A percentile compares a stretch with the other conserved stretches of the same genome.
These are phyloP conservation scores for Drosophila sechellia DNA, from an alignment of 1,140 invertebrate species.

Conservation along the genomic window DNA sequence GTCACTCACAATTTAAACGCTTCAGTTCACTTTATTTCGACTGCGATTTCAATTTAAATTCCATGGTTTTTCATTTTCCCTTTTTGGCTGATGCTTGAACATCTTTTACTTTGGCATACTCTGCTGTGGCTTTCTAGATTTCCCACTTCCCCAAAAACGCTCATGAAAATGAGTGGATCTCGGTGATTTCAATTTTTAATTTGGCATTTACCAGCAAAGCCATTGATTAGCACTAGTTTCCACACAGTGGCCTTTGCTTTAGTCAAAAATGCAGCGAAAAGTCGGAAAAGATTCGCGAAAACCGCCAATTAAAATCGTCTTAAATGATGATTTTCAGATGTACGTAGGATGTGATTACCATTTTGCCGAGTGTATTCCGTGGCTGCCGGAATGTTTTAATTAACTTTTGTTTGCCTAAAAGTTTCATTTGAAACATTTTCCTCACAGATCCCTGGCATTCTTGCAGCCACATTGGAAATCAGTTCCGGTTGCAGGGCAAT, in stretches of 20 bases:
- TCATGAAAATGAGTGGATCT: constrained; percentile 65
- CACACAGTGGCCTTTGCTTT: constrained; percentile 2
- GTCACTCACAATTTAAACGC: constrained; percentile 63
- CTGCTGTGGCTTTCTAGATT: constrained; percentile 35
- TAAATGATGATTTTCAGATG: constrained; percentile 1
- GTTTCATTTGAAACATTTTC: constrained; percentile 53
- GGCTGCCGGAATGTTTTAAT: constrained; percentile 65
- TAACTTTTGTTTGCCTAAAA: constrained; percentile 74
- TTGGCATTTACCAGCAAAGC: constrained; percentile 45
- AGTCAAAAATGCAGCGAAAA: constrained; percentile 55
- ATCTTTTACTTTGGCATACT: constrained; percentile 56
- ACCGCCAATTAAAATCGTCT: constrained; percentile 3
- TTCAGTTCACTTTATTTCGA: constrained; percentile 82
- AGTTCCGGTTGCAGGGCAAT: constrained; percentile 1
- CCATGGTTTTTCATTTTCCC: constrained; percentile 62
- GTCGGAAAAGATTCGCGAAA: constrained; percentile 7
- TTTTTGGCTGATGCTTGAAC: constrained; percentile 32
- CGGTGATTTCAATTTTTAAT: constrained; percentile 77
- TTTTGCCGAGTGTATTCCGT: constrained; percentile 9
- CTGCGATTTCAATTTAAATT: constrained; percentile 83
- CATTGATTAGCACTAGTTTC: constrained; percentile 25
- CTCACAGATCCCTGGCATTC: too few relatives aligned
- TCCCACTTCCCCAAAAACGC: constrained; percentile 18
- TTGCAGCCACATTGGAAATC: not conserved
- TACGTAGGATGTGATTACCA: not conserved